phyloP scores from a whole-genome alignment of 2,888 invertebrate species.

The Stenchaetothrips biformis region DNA sequence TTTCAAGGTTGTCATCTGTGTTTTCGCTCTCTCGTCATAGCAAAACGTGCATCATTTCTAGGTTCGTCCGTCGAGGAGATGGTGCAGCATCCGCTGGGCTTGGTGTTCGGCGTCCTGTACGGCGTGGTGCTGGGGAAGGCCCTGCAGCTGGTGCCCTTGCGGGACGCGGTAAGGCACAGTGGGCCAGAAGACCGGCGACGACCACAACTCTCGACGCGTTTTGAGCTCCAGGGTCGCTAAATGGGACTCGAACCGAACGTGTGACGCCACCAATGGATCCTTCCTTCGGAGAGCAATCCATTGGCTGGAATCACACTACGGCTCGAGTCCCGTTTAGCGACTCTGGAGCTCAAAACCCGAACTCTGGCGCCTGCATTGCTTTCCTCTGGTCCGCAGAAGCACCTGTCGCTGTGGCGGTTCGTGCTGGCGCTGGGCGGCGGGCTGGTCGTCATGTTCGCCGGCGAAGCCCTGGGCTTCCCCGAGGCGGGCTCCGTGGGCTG shows the following conservation, averaged over 20 bases:
- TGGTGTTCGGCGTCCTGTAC: slow-evolving; percentile 8
- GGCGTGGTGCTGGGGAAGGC: slow-evolving; percentile 5
- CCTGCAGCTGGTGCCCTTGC: background rate
- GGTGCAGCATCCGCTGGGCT: background rate
- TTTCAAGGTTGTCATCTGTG: background rate
- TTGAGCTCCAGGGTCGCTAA: too few relatives aligned
- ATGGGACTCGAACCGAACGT: too few relatives aligned
- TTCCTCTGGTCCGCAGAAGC: background rate
- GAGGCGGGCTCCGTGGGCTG: slow-evolving; percentile 59
- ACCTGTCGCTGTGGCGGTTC: slow-evolving; percentile 48
- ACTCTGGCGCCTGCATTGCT: too few relatives aligned
- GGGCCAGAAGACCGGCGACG: too few relatives aligned
- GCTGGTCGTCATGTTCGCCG: slow-evolving; percentile 58
- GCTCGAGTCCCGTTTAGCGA: too few relatives aligned
- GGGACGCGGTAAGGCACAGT: background rate
- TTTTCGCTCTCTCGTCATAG: background rate
- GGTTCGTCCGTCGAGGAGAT: background rate
- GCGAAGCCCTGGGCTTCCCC: slow-evolving; percentile 53
- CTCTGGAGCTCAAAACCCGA: too few relatives aligned
- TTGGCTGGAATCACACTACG: too few relatives aligned
- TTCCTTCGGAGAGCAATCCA: too few relatives aligned
- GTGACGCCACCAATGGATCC: too few relatives aligned
- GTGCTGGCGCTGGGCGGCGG: slow-evolving; percentile 56
- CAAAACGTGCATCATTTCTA: background rate
- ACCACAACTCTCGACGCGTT: background rate